Conservation (phyloP, 1,140 invertebrate species). For the Drosophila teissieri region DNA sequence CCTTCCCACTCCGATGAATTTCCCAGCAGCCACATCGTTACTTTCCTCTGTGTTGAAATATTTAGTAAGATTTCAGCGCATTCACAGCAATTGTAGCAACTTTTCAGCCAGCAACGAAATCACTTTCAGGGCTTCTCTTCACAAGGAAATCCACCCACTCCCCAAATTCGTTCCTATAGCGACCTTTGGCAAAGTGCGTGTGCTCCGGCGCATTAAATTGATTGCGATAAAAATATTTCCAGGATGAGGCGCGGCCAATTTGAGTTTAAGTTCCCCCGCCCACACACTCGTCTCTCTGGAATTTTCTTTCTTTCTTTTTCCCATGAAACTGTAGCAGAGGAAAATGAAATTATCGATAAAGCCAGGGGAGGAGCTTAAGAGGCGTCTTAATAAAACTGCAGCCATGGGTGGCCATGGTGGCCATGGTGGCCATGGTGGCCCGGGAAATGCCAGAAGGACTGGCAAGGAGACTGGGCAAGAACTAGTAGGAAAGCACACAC, state of each 20-base stretch:
- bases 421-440: constrained; percentile 35
- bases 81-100: constrained; percentile 60
- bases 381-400: constrained; percentile 66
- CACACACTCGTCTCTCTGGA: no score
- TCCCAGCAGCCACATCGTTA: constrained; percentile 19
- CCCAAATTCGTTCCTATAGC: constrained; percentile 52
- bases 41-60: constrained; percentile 62
- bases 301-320: constrained; percentile 9
- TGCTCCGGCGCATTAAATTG: constrained; percentile 75
- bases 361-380: background rate
- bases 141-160: constrained; percentile 11
- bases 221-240: constrained; percentile 73
- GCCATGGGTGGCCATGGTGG: constrained; percentile 17
- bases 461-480: constrained; percentile 5
- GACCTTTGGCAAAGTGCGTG: constrained; percentile 68
- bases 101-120: constrained; percentile 53
- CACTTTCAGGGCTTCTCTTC: constrained; percentile 52
- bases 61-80: constrained; percentile 74
- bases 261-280: constrained; percentile 19
- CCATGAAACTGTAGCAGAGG: constrained; percentile 42
- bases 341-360: constrained; percentile 55
- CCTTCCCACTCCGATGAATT: background rate
- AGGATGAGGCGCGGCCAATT: constrained; percentile 49
- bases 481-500: constrained; percentile 26
- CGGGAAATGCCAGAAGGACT: constrained; percentile 51